Conservation (phyloP, 1,140 invertebrate genomes). For the Ostrea edulis region DNA sequence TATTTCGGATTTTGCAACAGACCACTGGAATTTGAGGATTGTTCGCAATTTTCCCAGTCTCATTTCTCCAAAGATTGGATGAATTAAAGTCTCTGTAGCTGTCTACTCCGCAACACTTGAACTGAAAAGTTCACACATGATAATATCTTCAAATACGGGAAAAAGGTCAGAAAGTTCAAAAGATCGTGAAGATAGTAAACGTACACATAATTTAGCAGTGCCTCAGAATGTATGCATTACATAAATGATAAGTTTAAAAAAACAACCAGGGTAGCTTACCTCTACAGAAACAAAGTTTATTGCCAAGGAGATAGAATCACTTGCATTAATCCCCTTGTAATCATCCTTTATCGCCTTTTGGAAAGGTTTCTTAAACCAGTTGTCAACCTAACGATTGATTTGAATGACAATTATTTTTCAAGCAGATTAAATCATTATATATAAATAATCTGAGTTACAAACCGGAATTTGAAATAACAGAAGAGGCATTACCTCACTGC, state of each 20-base stretch:
- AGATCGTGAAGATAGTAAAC: neutral
- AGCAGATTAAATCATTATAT: too few species aligned
- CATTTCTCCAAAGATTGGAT: conserved; percentile 55
- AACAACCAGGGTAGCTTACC: conserved; percentile 43
- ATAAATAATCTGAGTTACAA: neutral
- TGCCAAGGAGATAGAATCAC: conserved; percentile 56
- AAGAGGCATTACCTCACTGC: conserved; percentile 44
- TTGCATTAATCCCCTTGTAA: conserved; percentile 58
- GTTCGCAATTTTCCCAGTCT: neutral
- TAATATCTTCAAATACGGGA: neutral
- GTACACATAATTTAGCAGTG: too few species aligned
- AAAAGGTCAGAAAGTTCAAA: neutral
- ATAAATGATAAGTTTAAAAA: too few species aligned
- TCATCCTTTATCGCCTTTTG: conserved; percentile 53
- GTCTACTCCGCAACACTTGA: conserved; percentile 64
- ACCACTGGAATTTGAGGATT: conserved; percentile 34
- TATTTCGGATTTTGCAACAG: conserved; percentile 37
- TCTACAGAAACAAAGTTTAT: conserved; percentile 63
- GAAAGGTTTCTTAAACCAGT: conserved; percentile 56
- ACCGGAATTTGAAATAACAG: neutral
- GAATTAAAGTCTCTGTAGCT: conserved; percentile 59
- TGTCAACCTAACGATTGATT: conserved; percentile 52
- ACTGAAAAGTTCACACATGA: conserved; percentile 51
- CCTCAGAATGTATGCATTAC: too few species aligned
- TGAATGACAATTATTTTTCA: neutral